Evolutionary conservation across 2,797 vertebrate species (phyloP).

Genomic region (Diceros bicornis): DNA sequence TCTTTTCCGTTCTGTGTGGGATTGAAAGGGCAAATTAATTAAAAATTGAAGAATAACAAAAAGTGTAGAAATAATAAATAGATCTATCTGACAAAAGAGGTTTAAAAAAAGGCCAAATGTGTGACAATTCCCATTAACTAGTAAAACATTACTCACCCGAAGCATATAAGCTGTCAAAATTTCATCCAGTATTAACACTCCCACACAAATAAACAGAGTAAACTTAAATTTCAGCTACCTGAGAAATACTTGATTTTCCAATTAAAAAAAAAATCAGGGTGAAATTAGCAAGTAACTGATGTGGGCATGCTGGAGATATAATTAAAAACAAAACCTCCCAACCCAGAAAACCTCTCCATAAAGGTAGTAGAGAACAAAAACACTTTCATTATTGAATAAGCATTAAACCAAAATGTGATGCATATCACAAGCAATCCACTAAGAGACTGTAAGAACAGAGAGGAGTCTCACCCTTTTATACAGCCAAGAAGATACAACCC

Average conservation of each 20-base stretch:
- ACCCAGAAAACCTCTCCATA: neutral
- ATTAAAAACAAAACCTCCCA: constrained; percentile 17
- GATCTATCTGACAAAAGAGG: neutral
- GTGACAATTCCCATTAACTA: neutral
- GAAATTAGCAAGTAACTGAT: constrained; percentile 5
- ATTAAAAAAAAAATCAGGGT: neutral
- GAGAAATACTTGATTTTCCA: neutral
- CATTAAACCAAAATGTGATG: neutral
- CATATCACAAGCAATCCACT: neutral
- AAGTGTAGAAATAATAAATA: constrained; percentile 64
- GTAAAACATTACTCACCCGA: neutral
- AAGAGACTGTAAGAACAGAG: neutral
- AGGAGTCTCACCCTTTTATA: neutral
- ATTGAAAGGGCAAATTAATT: constrained; percentile 73
- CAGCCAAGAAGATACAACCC: neutral
- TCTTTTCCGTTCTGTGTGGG: constrained; percentile 63
- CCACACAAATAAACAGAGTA: neutral
- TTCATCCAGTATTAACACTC: neutral
- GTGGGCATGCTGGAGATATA: neutral
- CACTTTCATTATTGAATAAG: neutral
- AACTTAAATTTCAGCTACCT: constrained; percentile 13
- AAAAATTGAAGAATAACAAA: constrained; percentile 77
- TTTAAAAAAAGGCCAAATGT: neutral
- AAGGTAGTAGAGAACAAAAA: constrained; percentile 7
- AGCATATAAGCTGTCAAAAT: neutral